A percentile compares a stretch with the other conserved stretches of the same genome.
phyloP scores from a whole-genome alignment of 2,113 vertebrate species.

The Herpetotheres cachinnans region DNA sequence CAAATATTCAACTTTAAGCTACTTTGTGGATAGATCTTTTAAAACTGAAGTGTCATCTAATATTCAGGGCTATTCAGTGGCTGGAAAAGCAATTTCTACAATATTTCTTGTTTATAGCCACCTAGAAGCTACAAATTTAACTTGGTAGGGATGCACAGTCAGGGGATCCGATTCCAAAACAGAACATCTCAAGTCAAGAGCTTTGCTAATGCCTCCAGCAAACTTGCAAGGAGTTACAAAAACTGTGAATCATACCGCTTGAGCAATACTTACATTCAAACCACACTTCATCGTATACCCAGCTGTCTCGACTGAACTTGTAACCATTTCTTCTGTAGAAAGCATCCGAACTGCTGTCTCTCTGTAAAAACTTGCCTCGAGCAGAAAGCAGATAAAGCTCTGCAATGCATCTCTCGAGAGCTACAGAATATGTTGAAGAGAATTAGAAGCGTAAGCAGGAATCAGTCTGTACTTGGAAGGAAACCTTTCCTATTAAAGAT shows the following conservation, averaged over 20 bases:
- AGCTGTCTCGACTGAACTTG: not conserved
- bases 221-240: conserved; percentile 5
- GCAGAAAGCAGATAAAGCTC: not conserved
- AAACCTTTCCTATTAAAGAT: conserved; percentile 21
- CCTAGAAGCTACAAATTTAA: conserved; percentile 5
- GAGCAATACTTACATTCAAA: conserved; percentile 12
- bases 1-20: not conserved
- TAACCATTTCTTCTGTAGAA: not conserved
- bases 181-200: conserved; percentile 6
- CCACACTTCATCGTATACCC: not conserved
- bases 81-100: not conserved
- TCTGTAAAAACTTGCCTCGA: not conserved
- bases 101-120: conserved; percentile 23
- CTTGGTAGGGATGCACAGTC: not conserved
- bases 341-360: not conserved
- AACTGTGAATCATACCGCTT: conserved; percentile 30
- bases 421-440: not conserved
- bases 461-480: conserved; percentile 1
- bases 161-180: not conserved
- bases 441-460: conserved; percentile 13
- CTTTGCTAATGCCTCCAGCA: conserved; percentile 40
- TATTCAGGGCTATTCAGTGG: conserved; percentile 3
- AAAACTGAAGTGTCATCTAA: conserved; percentile 37
- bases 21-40: not conserved
- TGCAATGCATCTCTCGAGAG: not conserved